Conservation (phyloP, 2,888 invertebrate genomes). For the Drosophila vallismaia region DNA sequence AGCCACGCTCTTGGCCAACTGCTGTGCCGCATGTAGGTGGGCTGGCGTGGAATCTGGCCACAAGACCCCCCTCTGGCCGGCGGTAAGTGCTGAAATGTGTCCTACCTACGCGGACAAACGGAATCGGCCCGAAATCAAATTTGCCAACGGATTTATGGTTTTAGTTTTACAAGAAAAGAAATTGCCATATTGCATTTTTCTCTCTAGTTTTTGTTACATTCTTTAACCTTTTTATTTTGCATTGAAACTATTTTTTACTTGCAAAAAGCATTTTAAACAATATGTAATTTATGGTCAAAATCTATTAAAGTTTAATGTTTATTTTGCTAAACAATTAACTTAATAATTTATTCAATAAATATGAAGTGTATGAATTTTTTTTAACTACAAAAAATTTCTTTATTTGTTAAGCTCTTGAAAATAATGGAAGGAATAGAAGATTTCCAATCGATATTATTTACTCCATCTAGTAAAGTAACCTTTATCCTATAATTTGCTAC, state of each 20-base stretch:
- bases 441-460: not conserved
- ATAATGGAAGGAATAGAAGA: not conserved
- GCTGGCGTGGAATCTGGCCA: conserved; percentile 16
- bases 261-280: not conserved
- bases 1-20: conserved; percentile 59
- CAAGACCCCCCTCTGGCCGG: conserved; percentile 34
- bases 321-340: not conserved
- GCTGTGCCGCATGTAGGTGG: conserved; percentile 72
- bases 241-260: not conserved
- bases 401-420: too few relatives aligned
- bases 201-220: too few relatives aligned
- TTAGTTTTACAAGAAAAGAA: not conserved
- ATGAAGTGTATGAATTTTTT: too few relatives aligned
- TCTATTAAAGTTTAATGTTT: not conserved
- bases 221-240: too few relatives aligned
- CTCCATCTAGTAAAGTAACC: not conserved
- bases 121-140: conserved; percentile 29
- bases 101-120: conserved; percentile 41
- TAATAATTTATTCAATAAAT: not conserved
- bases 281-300: not conserved
- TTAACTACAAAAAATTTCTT: too few relatives aligned
- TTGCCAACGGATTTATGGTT: conserved; percentile 31
- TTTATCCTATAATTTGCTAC: not conserved
- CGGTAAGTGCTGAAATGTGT: conserved; percentile 62
- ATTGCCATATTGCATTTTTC: not conserved